Evolutionary conservation across 2,888 invertebrate genomes (phyloP).

Genomic region (Prionchulus punctatus): DNA sequence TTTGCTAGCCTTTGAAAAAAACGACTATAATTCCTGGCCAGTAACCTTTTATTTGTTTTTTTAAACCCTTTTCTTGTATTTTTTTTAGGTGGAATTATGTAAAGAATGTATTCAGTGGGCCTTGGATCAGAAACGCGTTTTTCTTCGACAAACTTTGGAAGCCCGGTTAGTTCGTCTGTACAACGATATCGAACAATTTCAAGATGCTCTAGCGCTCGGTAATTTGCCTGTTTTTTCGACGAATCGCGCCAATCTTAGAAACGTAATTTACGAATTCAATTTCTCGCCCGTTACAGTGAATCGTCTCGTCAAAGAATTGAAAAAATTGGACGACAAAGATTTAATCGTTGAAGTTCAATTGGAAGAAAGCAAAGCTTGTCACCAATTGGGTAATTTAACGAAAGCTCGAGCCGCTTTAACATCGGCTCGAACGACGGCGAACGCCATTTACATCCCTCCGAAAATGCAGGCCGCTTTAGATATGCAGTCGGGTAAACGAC

Average conservation of each 20-base stretch:
- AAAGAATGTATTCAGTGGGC: constrained; percentile 98
- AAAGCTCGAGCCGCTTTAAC: constrained; percentile 84
- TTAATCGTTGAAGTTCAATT: constrained; percentile 92
- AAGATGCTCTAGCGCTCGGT: constrained; percentile 34
- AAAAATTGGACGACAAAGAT: constrained; percentile 97
- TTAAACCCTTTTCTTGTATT: neutral
- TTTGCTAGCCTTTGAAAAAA: neutral
- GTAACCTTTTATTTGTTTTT: constrained; percentile 38
- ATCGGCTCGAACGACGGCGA: constrained; percentile 96
- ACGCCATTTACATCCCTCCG: constrained; percentile 96
- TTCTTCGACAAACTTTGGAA: constrained; percentile 72
- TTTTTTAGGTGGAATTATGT: constrained; percentile 39
- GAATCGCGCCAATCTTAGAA: too few relatives aligned
- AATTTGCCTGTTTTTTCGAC: too few relatives aligned
- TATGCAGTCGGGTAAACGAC: constrained; percentile 61
- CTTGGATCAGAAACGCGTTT: constrained; percentile 87
- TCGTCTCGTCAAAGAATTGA: constrained; percentile 75
- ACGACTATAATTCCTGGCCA: constrained; percentile 2
- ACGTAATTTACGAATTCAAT: neutral
- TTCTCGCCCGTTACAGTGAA: constrained; percentile 38
- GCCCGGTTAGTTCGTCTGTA: constrained; percentile 84
- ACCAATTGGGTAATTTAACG: constrained; percentile 86
- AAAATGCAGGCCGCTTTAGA: constrained; percentile 95
- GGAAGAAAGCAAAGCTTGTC: constrained; percentile 94
- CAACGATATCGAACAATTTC: constrained; percentile 36